phyloP scores from a whole-genome alignment of 2,113 vertebrate genomes.

The Catharus minimus region DNA sequence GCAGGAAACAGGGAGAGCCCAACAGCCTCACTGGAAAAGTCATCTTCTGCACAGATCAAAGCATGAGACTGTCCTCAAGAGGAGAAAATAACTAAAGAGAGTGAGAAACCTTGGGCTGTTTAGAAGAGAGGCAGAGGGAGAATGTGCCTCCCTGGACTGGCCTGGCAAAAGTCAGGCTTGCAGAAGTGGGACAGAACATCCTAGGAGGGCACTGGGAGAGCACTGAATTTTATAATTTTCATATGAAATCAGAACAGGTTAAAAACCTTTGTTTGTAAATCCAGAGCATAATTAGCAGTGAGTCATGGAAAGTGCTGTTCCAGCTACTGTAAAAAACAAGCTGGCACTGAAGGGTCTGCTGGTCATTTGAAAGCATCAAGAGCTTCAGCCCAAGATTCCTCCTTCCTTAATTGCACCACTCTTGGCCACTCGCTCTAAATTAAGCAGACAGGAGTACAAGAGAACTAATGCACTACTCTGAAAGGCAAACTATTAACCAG shows the following conservation, averaged over 20 bases:
- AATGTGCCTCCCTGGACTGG: neutral
- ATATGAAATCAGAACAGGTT: neutral
- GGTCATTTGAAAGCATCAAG: neutral
- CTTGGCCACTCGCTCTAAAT: neutral
- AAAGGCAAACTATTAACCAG: conserved; percentile 38
- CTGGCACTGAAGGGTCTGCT: neutral
- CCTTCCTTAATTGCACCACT: conserved; percentile 43
- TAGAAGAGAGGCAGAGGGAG: neutral
- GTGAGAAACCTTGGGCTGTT: neutral
- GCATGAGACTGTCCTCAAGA: neutral
- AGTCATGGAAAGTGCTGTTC: neutral
- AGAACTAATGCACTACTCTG: conserved; percentile 18
- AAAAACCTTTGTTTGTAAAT: conserved; percentile 1
- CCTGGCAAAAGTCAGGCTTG: neutral
- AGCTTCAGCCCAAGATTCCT: conserved; percentile 28
- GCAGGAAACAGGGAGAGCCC: neutral
- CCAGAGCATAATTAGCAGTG: neutral
- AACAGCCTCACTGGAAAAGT: neutral
- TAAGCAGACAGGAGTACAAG: conserved; percentile 24
- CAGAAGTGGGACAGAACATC: neutral
- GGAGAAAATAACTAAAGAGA: neutral
- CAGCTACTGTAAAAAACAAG: conserved; percentile 3
- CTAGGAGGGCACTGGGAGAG: neutral
- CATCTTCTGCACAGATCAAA: neutral
- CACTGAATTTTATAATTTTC: neutral